These are phyloP conservation scores for Ashinkailepas kermadecensis DNA, from an alignment of 2,888 invertebrate genomes.

Conservation along the genomic window DNA sequence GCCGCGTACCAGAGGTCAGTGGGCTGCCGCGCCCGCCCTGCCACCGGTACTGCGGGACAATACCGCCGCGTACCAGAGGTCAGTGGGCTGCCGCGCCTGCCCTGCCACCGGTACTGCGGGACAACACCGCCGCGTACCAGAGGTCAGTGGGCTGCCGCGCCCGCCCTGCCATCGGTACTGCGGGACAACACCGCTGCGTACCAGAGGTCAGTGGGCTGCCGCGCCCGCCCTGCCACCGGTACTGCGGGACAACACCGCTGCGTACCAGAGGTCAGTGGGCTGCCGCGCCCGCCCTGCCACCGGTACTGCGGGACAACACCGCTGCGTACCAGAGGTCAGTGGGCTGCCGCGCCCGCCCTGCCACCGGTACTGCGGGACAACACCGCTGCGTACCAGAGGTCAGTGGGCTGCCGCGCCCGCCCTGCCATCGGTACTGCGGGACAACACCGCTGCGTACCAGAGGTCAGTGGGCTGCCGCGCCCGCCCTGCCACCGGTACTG, in stretches of 20 bases:
- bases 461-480: background rate
- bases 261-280: background rate
- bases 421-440: too few species aligned
- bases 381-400: background rate
- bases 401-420: background rate
- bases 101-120: too few species aligned
- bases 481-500: too few species aligned
- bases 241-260: background rate
- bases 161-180: too few species aligned
- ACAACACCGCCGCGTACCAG: background rate
- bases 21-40: too few species aligned
- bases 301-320: background rate
- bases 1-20: background rate
- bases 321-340: background rate
- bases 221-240: too few species aligned
- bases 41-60: background rate
- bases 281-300: too few species aligned
- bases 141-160: background rate
- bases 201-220: background rate
- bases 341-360: too few species aligned
- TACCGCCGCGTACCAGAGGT: background rate
- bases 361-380: background rate
- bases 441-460: background rate
- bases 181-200: background rate
- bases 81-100: background rate